A percentile compares a stretch with the other conserved stretches of the same genome.
Conservation (phyloP, 2,888 invertebrate species). For the Mantis religiosa region DNA sequence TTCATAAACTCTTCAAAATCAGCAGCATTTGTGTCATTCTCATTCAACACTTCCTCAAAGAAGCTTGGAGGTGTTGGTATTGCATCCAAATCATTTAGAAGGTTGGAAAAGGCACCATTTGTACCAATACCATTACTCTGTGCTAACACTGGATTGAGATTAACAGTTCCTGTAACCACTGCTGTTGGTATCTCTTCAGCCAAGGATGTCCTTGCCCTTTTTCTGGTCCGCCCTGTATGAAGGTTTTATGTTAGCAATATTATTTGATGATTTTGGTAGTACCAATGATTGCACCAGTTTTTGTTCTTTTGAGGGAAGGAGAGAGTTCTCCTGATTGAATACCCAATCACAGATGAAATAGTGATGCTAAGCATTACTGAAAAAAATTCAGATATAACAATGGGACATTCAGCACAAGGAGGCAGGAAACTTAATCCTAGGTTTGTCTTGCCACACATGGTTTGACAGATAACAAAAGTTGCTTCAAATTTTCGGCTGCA, state of each 20-base stretch:
- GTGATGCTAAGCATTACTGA: no score
- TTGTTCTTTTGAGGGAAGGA: no score
- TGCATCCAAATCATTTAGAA: not conserved
- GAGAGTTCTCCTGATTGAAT: no score
- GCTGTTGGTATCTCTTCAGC: not conserved
- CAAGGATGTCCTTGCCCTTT: not conserved
- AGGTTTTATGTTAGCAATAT: not conserved
- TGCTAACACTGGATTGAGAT: not conserved
- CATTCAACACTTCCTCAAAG: slow-evolving; percentile 1
- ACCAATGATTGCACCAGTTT: no score
- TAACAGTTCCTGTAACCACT: not conserved
- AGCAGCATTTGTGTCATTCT: not conserved
- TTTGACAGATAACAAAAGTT: no score
- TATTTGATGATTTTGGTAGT: not conserved
- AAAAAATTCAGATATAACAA: no score
- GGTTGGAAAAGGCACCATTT: not conserved
- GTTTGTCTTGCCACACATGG: no score
- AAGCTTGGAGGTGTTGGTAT: not conserved
- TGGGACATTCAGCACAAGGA: no score
- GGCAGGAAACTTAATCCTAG: no score
- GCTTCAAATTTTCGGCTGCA: no score
- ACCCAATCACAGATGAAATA: no score
- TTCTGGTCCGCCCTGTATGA: not conserved
- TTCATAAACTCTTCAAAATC: slow-evolving; percentile 14
- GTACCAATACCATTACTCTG: not conserved